phyloP scores from a whole-genome alignment of 2,888 invertebrate genomes.

The Acrobasis repandana region DNA sequence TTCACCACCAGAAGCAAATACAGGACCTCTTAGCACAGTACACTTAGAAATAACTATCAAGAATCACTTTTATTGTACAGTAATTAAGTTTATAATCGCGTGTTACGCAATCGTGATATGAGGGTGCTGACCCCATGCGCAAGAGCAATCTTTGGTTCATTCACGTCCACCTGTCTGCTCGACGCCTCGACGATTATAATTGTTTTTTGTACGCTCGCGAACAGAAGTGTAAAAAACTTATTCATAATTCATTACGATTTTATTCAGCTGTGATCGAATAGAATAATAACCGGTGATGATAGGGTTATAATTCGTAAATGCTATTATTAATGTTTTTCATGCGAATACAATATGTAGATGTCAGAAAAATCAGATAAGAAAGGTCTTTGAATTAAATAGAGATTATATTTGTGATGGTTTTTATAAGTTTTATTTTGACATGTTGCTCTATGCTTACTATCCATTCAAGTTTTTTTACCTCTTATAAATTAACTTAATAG shows the following conservation, averaged over 20 bases:
- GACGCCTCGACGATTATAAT: slow-evolving; percentile 29
- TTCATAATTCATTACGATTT: slow-evolving; percentile 21
- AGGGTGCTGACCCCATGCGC: slow-evolving; percentile 46
- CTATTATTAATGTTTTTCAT: neutral
- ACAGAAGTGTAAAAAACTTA: slow-evolving; percentile 20
- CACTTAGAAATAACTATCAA: neutral
- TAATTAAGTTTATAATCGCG: neutral
- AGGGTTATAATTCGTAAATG: neutral
- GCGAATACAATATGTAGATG: neutral
- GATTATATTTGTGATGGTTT: no score
- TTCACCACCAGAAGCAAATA: neutral
- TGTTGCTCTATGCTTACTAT: no score
- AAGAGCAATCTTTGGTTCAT: slow-evolving; percentile 47
- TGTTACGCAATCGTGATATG: slow-evolving; percentile 28
- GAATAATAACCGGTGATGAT: neutral
- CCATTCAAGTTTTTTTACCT: no score
- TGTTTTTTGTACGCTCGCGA: slow-evolving; percentile 34
- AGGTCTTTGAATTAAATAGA: no score
- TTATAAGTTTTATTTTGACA: no score
- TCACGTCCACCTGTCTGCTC: slow-evolving; percentile 38
- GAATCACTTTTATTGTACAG: neutral
- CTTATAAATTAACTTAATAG: no score
- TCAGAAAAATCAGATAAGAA: neutral
- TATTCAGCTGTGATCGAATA: slow-evolving; percentile 8
- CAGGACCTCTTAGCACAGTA: neutral